Evolutionary conservation across 2,888 invertebrate species (phyloP), one percentile per base, ranked within the genome.

Genomic region (Ophion obscuratus): DNA sequence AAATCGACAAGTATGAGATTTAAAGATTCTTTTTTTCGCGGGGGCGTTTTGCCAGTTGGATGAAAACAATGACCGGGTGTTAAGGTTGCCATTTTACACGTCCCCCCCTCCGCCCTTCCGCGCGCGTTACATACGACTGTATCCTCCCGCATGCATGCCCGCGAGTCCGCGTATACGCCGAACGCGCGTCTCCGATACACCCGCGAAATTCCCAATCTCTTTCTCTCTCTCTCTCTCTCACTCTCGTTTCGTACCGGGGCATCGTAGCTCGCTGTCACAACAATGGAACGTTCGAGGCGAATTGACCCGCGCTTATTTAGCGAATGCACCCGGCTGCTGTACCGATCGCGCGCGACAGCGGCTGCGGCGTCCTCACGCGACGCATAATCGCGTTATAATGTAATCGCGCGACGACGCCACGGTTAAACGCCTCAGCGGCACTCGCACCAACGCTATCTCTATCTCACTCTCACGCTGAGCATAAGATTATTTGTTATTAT

Each of bases 41-140:
- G 31, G 10, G 75, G 62, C 14, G 64, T 24, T 24, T 53, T 24
- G 14, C n/a, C 31, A 2, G 57, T 2, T 44, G 64, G 62, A 74
- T 57, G 47, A 81, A 85, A 85, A 86, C 75, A 92, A 90, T 89
- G 90, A 74, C 88, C 91, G 89, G 92, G 91, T 93, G 92, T 93
- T 93, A 93, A 93, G 92, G 93, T 92, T 93, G 92, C 92, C 92
- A 92, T 93, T 93, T 91, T 91, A 91, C 89, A 89, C 86, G 88
- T 84, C 81, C 84, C 81, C 84, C 70, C 71, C 67, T 74, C 71
- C 40, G 24, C 27, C 70, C 14, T 7, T 53, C 40, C 27, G 40
- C 84, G 73, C 87, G 85, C 7, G n/a, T 61, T 20, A 47, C 62
- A 20, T 47, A 64, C n/a, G 14, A 47, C 14, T 4, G 47, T 31